Conservation (phyloP, 1,140 invertebrate genomes). For the Eciton burchellii region DNA sequence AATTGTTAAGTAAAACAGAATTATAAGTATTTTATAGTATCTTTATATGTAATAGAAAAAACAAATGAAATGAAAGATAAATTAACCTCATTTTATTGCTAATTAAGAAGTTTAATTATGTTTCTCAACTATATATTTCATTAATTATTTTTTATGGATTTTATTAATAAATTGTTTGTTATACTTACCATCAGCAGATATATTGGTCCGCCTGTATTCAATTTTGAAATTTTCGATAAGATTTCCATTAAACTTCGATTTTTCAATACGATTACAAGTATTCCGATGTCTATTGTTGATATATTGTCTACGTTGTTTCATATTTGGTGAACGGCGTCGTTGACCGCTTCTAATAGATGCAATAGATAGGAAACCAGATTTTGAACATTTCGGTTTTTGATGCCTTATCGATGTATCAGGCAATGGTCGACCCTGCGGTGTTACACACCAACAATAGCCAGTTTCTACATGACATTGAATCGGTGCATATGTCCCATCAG, state of each 20-base stretch:
- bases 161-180: not conserved
- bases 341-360: conserved; percentile 76
- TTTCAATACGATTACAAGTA: conserved; percentile 90
- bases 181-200: conserved; percentile 78
- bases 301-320: conserved; percentile 80
- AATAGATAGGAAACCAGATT: conserved; percentile 73
- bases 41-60: no score
- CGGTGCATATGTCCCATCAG: conserved; percentile 93
- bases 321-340: conserved; percentile 78
- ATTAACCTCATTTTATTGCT: not conserved
- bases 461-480: conserved; percentile 93
- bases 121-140: not conserved
- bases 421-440: conserved; percentile 91
- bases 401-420: conserved; percentile 90
- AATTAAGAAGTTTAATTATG: not conserved
- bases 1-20: no score
- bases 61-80: not conserved
- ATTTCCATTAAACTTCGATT: conserved; percentile 92
- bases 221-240: conserved; percentile 93
- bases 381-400: conserved; percentile 89
- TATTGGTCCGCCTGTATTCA: conserved; percentile 88
- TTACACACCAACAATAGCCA: conserved; percentile 94
- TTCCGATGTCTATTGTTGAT: conserved; percentile 75
- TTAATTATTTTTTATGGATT: no score
- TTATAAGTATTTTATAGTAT: no score